Evolutionary conservation across 2,797 vertebrate species (phyloP).

Genomic region (Sylvia borin): DNA sequence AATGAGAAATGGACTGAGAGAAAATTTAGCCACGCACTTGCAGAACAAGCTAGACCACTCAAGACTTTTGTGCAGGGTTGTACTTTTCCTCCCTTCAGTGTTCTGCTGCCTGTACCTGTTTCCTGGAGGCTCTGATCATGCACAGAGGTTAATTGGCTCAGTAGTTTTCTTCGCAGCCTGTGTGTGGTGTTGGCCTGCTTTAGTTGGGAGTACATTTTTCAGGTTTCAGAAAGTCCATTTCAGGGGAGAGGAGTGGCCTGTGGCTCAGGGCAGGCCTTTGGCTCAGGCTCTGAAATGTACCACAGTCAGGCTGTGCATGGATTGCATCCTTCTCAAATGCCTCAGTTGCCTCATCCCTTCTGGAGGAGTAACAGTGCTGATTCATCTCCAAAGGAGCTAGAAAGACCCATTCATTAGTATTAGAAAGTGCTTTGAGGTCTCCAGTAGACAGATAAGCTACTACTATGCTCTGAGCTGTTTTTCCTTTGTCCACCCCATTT

Average conservation of each 20-base stretch:
- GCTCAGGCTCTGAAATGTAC: background rate
- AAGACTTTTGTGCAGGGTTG: background rate
- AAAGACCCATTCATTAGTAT: background rate
- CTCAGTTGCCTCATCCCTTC: background rate
- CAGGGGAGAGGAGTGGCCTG: background rate
- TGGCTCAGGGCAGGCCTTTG: background rate
- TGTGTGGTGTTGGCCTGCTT: background rate
- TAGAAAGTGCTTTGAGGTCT: background rate
- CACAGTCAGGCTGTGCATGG: fast-evolving
- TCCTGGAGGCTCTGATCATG: background rate
- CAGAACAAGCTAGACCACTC: background rate
- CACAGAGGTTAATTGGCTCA: background rate
- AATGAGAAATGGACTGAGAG: background rate
- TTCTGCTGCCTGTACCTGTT: background rate
- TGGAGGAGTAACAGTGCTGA: background rate
- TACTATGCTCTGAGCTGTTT: background rate
- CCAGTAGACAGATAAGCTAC: background rate
- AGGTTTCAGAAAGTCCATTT: background rate
- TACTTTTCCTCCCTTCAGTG: background rate
- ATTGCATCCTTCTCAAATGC: background rate
- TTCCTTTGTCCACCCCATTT: background rate
- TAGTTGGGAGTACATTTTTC: background rate
- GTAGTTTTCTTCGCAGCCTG: background rate
- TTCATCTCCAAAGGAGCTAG: background rate
- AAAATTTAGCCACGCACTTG: fast-evolving